Conservation (phyloP, 2,113 vertebrate species). For the Lonchura striata region DNA sequence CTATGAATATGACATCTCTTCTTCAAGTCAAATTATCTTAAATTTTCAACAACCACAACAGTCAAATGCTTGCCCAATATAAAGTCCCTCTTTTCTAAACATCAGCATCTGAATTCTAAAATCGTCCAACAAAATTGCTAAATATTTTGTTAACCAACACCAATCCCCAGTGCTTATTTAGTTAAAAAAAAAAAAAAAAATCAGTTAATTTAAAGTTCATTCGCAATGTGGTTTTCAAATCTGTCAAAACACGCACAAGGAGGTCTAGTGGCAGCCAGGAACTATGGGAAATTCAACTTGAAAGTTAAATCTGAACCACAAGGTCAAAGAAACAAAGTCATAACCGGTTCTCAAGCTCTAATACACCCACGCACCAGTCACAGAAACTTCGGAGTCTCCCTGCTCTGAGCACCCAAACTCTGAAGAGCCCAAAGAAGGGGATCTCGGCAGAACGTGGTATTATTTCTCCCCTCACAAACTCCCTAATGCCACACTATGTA, state of each 20-base stretch:
- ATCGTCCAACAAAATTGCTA: neutral
- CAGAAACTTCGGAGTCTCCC: neutral
- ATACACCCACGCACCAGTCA: slow-evolving; percentile 46
- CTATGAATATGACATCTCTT: neutral
- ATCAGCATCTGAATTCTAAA: neutral
- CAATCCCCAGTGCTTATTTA: neutral
- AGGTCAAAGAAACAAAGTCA: slow-evolving; percentile 70
- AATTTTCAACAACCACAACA: neutral
- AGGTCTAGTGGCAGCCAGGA: slow-evolving; percentile 30
- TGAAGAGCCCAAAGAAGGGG: neutral
- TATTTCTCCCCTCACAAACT: neutral
- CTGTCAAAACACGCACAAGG: slow-evolving; percentile 53
- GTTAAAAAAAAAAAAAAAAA: slow-evolving; percentile 9
- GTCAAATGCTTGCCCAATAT: neutral
- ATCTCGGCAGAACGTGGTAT: neutral
- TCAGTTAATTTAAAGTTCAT: slow-evolving; percentile 13
- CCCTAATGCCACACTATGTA: neutral
- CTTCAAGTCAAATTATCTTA: neutral
- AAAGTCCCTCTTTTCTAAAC: neutral
- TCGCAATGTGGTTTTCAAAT: slow-evolving; percentile 33
- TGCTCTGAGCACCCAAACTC: neutral
- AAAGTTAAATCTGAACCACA: slow-evolving; percentile 65
- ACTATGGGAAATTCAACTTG: slow-evolving; percentile 65
- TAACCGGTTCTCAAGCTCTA: slow-evolving; percentile 54
- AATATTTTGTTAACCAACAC: neutral